Conservation (phyloP, 2,113 vertebrate genomes). For the Ameiurus melas region DNA sequence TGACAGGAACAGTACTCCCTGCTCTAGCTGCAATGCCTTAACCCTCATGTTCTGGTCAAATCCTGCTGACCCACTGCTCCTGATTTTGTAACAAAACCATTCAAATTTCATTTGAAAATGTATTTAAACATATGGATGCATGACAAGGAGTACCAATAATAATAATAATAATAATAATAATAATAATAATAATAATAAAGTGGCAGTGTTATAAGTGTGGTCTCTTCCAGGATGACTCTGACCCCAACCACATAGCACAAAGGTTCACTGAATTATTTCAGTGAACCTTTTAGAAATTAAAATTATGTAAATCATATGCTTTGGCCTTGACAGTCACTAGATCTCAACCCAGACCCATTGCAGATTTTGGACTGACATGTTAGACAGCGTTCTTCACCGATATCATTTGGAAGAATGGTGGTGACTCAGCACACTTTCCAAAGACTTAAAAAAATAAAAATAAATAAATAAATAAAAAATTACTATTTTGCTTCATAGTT, state of each 20-base stretch:
- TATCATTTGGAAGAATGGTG: background rate
- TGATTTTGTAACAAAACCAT: background rate
- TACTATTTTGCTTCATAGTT: background rate
- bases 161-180: background rate
- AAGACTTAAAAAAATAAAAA: no score
- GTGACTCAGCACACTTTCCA: background rate
- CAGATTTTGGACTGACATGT: no score
- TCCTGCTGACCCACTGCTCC: conserved; percentile 3
- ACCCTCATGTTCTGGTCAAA: conserved; percentile 11
- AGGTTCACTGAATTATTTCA: background rate
- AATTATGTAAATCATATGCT: background rate
- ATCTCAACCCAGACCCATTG: no score
- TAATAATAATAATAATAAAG: background rate
- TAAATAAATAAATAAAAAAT: no score
- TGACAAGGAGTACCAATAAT: background rate
- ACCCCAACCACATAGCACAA: background rate
- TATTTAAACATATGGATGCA: background rate
- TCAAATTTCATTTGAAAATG: background rate
- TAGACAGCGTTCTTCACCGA: background rate
- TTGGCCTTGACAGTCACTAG: background rate
- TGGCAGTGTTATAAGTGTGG: background rate
- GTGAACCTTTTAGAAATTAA: background rate
- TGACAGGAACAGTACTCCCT: conserved; percentile 31
- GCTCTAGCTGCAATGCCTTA: background rate
- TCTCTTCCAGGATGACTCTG: background rate